Base-by-base conservation (phyloP, 2,797 vertebrate genomes). In the Peromyscus nudipes region DNA sequence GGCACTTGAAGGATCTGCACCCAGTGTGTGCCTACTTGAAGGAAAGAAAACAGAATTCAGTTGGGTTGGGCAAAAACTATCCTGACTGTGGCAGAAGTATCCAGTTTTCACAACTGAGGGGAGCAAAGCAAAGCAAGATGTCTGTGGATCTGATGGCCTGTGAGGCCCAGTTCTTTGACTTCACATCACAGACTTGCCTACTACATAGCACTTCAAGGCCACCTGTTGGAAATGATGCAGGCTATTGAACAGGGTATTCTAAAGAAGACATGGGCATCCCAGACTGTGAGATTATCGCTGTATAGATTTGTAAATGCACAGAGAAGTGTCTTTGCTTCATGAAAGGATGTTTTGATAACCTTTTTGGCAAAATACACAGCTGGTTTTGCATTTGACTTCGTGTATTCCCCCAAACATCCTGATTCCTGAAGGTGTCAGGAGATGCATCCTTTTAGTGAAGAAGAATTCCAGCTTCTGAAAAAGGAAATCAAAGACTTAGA, bases 111-210 rank as follows among this genome's bases (percentile, higher is more conserved):
- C 49, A n/a, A 1, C 73, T 52, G 49, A 79, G 77, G 71, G 65
- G 43, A 82, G 23, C 76, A 64, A 85, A 94, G 52, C 37, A 27
- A 93, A 60, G 7, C 90, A 62, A 96, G 90, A 99, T 99, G 98
- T 98, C 98, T 1, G 97, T 99, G 6, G 92, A 98, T 31, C 98
- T 99, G 37, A 99, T 99, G 98, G 92, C 98, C 29, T 99, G 99
- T 43, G 99, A 99, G 95, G 96, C 99, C 0, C 99, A 99, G 98
- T 99, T 99, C 97, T 99, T 99, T 9, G 99, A 99, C 64, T 99
- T 99, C 98, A 99, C 99, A 0, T 99, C 99, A 0, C 99, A 99
- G 96, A 99, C 99, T 0, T 99, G 99, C 95, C 98, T 99, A 98
- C 80, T 99, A 99, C 97, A 98, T 98, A 84, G 99, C 99, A 17